Conservation (phyloP, 1,140 invertebrate species). For the Sesamia nonagrioides region DNA sequence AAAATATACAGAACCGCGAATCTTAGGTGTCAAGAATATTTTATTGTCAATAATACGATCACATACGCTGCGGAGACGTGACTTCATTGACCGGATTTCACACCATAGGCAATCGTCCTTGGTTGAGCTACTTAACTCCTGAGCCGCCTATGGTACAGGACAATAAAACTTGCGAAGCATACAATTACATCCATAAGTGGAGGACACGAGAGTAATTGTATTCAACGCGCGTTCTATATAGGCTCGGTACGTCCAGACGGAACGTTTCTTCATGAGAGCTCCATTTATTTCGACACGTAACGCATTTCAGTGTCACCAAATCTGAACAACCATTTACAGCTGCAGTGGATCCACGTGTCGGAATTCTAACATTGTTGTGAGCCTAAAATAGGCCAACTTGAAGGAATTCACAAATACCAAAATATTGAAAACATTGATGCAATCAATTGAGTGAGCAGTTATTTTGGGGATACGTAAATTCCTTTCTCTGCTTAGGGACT, state of each 20-base stretch:
- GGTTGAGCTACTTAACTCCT: slow-evolving; percentile 62
- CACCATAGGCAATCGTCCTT: slow-evolving; percentile 64
- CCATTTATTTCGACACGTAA: slow-evolving; percentile 42
- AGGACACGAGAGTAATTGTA: slow-evolving; percentile 68
- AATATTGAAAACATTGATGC: slow-evolving; percentile 49
- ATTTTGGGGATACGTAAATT: slow-evolving; percentile 31
- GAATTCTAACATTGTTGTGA: slow-evolving; percentile 54
- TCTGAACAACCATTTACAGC: slow-evolving; percentile 38
- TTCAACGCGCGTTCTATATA: slow-evolving; percentile 63
- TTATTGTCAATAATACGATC: slow-evolving; percentile 44
- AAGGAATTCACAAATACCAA: slow-evolving; percentile 44
- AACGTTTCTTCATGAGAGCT: slow-evolving; percentile 35
- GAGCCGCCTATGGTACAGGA: slow-evolving; percentile 65
- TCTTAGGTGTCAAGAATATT: slow-evolving; percentile 45
- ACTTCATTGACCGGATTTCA: slow-evolving; percentile 64
- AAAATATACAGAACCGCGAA: slow-evolving; percentile 65
- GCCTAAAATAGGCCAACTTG: slow-evolving; percentile 58
- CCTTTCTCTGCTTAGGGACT: slow-evolving; percentile 1
- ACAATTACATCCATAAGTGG: slow-evolving; percentile 57
- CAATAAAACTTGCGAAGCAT: slow-evolving; percentile 64
- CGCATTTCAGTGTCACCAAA: slow-evolving; percentile 32
- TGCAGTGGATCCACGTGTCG: slow-evolving; percentile 52
- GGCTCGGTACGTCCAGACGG: slow-evolving; percentile 30
- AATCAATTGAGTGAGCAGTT: slow-evolving; percentile 18
- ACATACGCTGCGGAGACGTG: slow-evolving; percentile 52